Evolutionary conservation across 2,113 vertebrate genomes (phyloP), one percentile per base, ranked within the genome.

Genomic region (Bagarius yarrelli): DNA sequence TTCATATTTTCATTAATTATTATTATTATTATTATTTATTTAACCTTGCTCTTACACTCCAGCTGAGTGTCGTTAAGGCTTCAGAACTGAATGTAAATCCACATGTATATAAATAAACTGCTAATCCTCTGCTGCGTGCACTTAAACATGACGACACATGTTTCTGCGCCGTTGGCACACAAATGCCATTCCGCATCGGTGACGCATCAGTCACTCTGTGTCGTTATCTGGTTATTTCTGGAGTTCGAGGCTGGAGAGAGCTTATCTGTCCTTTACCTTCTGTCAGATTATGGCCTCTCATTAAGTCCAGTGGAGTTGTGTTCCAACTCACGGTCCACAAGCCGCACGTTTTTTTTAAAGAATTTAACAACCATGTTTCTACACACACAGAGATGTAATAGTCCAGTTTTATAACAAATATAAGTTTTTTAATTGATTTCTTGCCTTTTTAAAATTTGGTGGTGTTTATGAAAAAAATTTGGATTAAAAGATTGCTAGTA

Each of bases 191-290:
- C 82, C 79, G 67, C 52, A 80, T 25, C 34, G 30, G 61, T 85
- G 84, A 85, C 36, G 9, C 36, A 85, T 83, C 56, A 25, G 60
- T 63, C 63, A 34, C 61, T 56, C 81, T 57, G 32, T 79, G 52
- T 40, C 21, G 23, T 84, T 63, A 79, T 83, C 73, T 78, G 75
- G 81, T 81, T 86, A 86, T 86, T 86, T 78, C 64, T 72, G 61
- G 81, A 83, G 44, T 34, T 30, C n/a, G 66, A 85, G 47, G 78
- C 50, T 30, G 66, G 53, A 57, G 47, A 25, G 67, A 77, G 77
- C 76, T 83, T 80, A 85, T 85, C 82, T 83, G 47, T 70, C 52
- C 81, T 83, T 40, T 36, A 67, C 59, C 70, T 32, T 85, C 77
- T 30, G 72, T 69, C 81, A 73, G 66, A 83, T 85, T 81, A 85